phyloP scores from a whole-genome alignment of 2,113 vertebrate genomes.

The Hassar affinis region DNA sequence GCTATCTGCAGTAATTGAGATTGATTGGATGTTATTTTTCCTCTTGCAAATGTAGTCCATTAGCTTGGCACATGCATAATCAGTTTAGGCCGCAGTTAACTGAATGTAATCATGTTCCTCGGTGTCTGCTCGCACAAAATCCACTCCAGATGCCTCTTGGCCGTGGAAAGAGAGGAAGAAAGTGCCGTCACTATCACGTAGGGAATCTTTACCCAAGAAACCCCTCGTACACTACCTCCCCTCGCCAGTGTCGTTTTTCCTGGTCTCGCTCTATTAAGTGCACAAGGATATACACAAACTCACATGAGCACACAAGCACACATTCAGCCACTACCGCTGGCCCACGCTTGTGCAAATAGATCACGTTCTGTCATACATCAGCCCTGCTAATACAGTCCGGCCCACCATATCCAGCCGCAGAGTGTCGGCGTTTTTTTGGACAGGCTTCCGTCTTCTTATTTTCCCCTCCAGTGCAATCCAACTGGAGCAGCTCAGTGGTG shows the following conservation, averaged over 20 bases:
- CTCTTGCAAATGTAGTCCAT: slow-evolving; percentile 99
- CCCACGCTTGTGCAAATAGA: slow-evolving; percentile 45
- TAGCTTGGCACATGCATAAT: slow-evolving; percentile 99
- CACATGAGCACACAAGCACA: slow-evolving; percentile 28
- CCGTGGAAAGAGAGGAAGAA: slow-evolving; percentile 74
- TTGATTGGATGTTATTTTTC: slow-evolving; percentile 99
- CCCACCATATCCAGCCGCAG: slow-evolving; percentile 55
- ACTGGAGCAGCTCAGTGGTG: slow-evolving; percentile 55
- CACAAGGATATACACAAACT: slow-evolving; percentile 61
- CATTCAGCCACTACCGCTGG: slow-evolving; percentile 37
- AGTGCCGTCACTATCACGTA: slow-evolving; percentile 79
- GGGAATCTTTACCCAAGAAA: slow-evolving; percentile 75
- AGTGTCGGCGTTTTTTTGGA: slow-evolving; percentile 48
- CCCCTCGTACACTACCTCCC: slow-evolving; percentile 47
- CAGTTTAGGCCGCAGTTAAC: slow-evolving; percentile 99
- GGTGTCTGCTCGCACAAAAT: slow-evolving; percentile 98
- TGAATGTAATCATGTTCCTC: slow-evolving; percentile 99
- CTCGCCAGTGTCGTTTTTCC: slow-evolving; percentile 51
- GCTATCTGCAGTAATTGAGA: slow-evolving; percentile 97
- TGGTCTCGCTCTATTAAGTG: slow-evolving; percentile 64
- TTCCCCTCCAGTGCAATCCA: slow-evolving; percentile 64
- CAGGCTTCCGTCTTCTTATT: slow-evolving; percentile 53
- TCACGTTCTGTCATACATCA: slow-evolving; percentile 52
- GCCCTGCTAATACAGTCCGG: slow-evolving; percentile 54
- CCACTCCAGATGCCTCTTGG: slow-evolving; percentile 90